Evolutionary conservation across 2,797 vertebrate genomes (phyloP).

Genomic region (Sebastes taczanowskii): DNA sequence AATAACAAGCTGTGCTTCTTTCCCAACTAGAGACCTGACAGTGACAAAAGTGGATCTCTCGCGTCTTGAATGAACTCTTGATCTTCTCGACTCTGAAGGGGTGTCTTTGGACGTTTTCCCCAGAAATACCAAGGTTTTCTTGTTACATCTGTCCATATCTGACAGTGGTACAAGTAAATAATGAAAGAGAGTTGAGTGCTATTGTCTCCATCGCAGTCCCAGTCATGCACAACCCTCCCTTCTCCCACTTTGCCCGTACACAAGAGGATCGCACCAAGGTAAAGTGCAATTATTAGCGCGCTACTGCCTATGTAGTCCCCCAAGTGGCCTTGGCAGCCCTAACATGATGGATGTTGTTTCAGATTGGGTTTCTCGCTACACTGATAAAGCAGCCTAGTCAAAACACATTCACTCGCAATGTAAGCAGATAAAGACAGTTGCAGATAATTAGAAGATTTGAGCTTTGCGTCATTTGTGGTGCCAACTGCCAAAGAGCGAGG

Average conservation of each 20-base stretch:
- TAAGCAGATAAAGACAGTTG: conserved; percentile 72
- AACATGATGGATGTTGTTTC: conserved; percentile 77
- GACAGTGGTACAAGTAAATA: conserved; percentile 52
- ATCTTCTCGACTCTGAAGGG: conserved; percentile 10
- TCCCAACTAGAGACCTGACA: background rate
- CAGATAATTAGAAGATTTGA: conserved; percentile 77
- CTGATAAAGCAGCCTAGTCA: conserved; percentile 71
- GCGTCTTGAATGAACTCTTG: conserved; percentile 9
- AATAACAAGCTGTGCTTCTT: background rate
- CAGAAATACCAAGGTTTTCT: background rate
- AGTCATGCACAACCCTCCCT: conserved; percentile 10
- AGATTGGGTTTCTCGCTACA: conserved; percentile 50
- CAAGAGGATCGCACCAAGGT: conserved; percentile 51
- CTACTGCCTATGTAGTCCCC: conserved; percentile 47
- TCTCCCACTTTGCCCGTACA: conserved; percentile 18
- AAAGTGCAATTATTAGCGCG: conserved; percentile 56
- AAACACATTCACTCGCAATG: conserved; percentile 54
- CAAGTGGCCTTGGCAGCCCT: conserved; percentile 53
- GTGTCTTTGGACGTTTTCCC: background rate
- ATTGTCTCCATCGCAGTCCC: conserved; percentile 42
- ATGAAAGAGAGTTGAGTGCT: conserved; percentile 52
- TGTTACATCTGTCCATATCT: conserved; percentile 25
- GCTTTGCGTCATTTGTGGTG: conserved; percentile 59
- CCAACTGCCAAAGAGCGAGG: conserved; percentile 61
- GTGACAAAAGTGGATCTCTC: conserved; percentile 10